These are phyloP conservation scores for Pegoplata infirma DNA, from an alignment of 2,888 invertebrate genomes.

Conservation along the genomic window DNA sequence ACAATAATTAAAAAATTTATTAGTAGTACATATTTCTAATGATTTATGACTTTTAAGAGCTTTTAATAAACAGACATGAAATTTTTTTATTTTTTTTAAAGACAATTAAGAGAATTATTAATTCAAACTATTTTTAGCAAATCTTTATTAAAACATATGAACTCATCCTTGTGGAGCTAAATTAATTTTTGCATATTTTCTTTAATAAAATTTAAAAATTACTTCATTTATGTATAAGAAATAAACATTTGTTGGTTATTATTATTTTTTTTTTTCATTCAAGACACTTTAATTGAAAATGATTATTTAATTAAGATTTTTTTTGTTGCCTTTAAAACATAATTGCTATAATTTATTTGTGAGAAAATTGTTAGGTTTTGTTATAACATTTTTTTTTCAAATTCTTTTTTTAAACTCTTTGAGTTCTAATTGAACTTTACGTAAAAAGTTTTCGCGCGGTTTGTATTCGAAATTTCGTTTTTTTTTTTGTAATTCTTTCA, in stretches of 20 bases:
- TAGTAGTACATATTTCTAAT: constrained; percentile 28
- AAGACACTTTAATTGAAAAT: constrained; percentile 28
- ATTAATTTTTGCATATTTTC: constrained; percentile 23
- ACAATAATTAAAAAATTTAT: constrained; percentile 18
- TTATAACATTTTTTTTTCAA: no score
- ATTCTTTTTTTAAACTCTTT: constrained; percentile 24
- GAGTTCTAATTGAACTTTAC: constrained; percentile 7
- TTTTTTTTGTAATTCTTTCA: neutral
- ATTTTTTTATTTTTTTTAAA: no score
- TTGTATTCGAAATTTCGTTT: constrained; percentile 5
- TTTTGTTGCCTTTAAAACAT: constrained; percentile 10
- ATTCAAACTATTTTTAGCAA: constrained; percentile 55
- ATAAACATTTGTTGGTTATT: constrained; percentile 3
- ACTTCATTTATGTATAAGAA: constrained; percentile 35
- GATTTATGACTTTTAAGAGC: constrained; percentile 39
- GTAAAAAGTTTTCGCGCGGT: constrained; percentile 50
- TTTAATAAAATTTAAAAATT: constrained; percentile 40
- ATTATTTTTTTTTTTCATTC: constrained; percentile 14
- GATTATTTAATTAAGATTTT: constrained; percentile 58
- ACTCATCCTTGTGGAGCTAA: constrained; percentile 40
- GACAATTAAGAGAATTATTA: constrained; percentile 36
- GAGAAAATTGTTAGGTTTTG: constrained; percentile 20
- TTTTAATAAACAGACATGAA: neutral
- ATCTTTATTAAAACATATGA: constrained; percentile 41
- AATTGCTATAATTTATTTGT: constrained; percentile 41